Evolutionary conservation across 2,113 vertebrate genomes (phyloP), one percentile per base, ranked within the genome.

Genomic region (Microtus richardsoni): DNA sequence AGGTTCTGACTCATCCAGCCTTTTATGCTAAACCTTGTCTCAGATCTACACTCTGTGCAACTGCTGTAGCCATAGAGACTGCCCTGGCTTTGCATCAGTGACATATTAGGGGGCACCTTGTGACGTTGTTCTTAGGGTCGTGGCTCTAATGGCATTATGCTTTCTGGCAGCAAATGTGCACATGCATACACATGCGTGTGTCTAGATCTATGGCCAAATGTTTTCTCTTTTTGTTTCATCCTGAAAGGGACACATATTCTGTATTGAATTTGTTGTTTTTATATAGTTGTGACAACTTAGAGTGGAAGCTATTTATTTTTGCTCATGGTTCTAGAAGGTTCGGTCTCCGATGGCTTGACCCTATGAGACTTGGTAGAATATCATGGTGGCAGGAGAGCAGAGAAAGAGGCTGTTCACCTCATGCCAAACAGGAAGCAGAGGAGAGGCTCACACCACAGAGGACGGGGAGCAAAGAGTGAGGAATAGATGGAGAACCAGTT

Each of bases 211-310:
- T 58, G 41, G 52, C 9, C 30, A 62, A 71, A 47, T 58, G 10
- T 36, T 0, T 0, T n/a, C 66, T 66, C 73, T 71, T 11, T 49
- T 30, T 28, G 4, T 33, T 80, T 22, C 14, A 24, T 19, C 71
- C 84, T n/a, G 11, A 39, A 39, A 47, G 58, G 12, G 11, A 0
- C 3, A 13, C 4, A 0, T 0, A 1, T 58, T 1, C 2, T 11
- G 0, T 33, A 14, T 41, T 41, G 28, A 22, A 26, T 68, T n/a
- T 16, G 30, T 68, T 70, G 12, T 17, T 87, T 87, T 87, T 87
- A 36, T 70, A 21, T 9, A 24, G 30, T 33, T 87, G 64, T 52
- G 64, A 87, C 84, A 87, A n/a, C 19, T 68, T 49, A 33, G 47
- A 36, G 28, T 26, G 41, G 62, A 28, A 85, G 68, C 68, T 62